A percentile compares a stretch with the other conserved stretches of the same genome.
Evolutionary conservation across 2,797 vertebrate genomes (phyloP).

Genomic region (Acanthornis magna): DNA sequence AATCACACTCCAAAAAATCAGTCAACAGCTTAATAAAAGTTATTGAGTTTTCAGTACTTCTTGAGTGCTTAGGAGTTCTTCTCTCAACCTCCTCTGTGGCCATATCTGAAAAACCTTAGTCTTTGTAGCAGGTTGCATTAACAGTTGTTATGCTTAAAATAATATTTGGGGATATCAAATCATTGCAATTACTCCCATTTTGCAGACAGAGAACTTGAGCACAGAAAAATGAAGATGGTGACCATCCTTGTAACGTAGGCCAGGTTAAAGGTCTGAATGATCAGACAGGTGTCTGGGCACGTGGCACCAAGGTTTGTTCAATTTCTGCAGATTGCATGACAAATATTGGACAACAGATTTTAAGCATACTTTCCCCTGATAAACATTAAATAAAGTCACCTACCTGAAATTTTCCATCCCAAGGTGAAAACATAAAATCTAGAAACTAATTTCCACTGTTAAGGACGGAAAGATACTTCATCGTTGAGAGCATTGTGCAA

Average conservation of each 20-base stretch:
- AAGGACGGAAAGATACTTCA: background rate
- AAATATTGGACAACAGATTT: background rate
- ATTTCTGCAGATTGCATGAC: background rate
- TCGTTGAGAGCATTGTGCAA: background rate
- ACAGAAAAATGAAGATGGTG: accelerated
- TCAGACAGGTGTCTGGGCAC: background rate
- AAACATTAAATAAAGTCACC: background rate
- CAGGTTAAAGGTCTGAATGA: background rate
- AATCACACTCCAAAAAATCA: background rate
- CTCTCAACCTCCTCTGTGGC: background rate
- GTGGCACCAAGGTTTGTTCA: background rate
- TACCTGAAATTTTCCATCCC: background rate
- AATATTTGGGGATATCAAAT: background rate
- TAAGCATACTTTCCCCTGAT: background rate
- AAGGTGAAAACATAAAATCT: background rate
- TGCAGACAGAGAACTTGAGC: background rate
- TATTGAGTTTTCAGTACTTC: background rate
- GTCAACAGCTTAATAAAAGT: background rate
- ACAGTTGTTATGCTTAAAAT: background rate
- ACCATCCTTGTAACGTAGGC: background rate
- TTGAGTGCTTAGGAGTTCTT: background rate
- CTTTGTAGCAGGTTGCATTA: background rate
- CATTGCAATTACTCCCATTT: background rate
- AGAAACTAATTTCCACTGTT: background rate
- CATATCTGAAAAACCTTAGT: background rate